Percentiles rank a stretch among this genome's conserved stretches.
These are phyloP conservation scores for Emydoidea blandingii DNA, from an alignment of 2,797 vertebrate species.

Conservation along the genomic window DNA sequence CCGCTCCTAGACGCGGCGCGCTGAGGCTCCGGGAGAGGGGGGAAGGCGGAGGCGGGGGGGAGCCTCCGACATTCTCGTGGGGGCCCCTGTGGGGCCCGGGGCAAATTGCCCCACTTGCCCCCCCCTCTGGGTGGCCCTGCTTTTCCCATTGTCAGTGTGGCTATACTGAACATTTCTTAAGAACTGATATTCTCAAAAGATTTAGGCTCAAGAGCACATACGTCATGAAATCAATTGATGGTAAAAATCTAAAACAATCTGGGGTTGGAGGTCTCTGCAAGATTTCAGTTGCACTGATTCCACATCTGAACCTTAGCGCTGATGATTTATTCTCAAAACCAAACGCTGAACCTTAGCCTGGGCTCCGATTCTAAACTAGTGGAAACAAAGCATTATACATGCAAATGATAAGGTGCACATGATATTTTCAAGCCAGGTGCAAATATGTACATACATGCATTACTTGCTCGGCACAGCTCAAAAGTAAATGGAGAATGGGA, in stretches of 20 bases:
- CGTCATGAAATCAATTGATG: background rate
- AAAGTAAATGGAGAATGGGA: accelerated
- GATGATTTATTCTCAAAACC: background rate
- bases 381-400: background rate
- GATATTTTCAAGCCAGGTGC: background rate
- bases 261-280: background rate
- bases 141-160: background rate
- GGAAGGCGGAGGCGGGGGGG: too few relatives aligned
- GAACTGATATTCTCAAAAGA: background rate
- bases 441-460: background rate
- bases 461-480: background rate
- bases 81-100: too few relatives aligned
- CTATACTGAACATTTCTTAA: background rate
- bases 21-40: too few relatives aligned
- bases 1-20: too few relatives aligned
- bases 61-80: too few relatives aligned
- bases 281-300: background rate
- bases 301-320: background rate
- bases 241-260: too few relatives aligned
- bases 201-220: background rate
- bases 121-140: too few relatives aligned
- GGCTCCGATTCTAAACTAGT: background rate
- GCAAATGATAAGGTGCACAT: accelerated
- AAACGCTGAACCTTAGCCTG: background rate
- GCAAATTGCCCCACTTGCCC: too few relatives aligned